Conservation (phyloP, 2,797 vertebrate genomes). For the Carduelis carduelis region DNA sequence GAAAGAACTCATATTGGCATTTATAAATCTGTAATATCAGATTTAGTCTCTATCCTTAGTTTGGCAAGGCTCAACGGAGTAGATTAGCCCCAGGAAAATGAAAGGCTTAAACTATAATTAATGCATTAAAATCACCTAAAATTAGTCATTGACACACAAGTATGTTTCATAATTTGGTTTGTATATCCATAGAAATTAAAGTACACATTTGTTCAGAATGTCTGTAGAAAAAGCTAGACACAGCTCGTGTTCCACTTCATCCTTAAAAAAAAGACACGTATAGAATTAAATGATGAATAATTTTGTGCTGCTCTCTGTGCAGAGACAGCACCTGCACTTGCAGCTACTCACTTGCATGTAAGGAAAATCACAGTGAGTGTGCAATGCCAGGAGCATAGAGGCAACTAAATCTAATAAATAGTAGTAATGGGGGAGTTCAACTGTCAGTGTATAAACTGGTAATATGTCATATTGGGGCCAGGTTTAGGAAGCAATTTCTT, state of each 20-base stretch:
- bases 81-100: conserved; percentile 41
- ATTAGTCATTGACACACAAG: not conserved
- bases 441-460: conserved; percentile 32
- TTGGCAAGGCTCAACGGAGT: conserved; percentile 8
- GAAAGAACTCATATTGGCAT: conserved; percentile 26
- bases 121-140: conserved; percentile 2
- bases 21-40: conserved; percentile 42
- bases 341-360: not conserved
- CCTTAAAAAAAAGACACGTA: not conserved
- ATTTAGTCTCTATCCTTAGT: conserved; percentile 45
- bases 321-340: not conserved
- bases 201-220: not conserved
- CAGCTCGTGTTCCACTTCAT: not conserved
- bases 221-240: not conserved
- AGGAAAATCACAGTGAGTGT: not conserved
- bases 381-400: not conserved
- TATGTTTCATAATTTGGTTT: conserved; percentile 1
- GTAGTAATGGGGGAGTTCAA: conserved; percentile 20
- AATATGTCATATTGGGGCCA: conserved; percentile 38
- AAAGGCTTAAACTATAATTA: conserved; percentile 36
- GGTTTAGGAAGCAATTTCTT: conserved; percentile 57
- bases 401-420: conserved; percentile 32
- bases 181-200: conserved; percentile 5
- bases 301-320: not conserved
- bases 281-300: not conserved